Percentiles rank a stretch among this genome's conserved stretches.
phyloP scores from a whole-genome alignment of 35 echinoderm and acorn worm genomes.

The Nesometra sesokonis region DNA sequence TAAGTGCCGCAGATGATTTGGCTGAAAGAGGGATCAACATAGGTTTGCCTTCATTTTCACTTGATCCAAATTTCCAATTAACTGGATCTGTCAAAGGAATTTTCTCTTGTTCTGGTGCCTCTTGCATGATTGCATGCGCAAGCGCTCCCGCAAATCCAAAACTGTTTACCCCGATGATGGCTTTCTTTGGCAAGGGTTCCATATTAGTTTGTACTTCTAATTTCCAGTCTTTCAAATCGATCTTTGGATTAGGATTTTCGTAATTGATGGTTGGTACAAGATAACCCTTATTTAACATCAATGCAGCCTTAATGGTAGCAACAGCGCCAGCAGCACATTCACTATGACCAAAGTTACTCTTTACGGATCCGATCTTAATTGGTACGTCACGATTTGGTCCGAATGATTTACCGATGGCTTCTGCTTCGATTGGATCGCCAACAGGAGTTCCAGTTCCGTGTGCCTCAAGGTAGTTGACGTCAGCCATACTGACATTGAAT shows the following conservation, averaged over 20 bases:
- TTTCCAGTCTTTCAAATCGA: slow-evolving; percentile 34
- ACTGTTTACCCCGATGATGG: slow-evolving; percentile 70
- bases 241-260: slow-evolving; percentile 50
- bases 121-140: slow-evolving; percentile 78
- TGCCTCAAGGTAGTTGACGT: slow-evolving; percentile 76
- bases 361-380: slow-evolving; percentile 79
- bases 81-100: neutral
- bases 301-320: slow-evolving; percentile 72
- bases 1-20: slow-evolving; percentile 56
- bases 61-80: slow-evolving; percentile 56
- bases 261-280: slow-evolving; percentile 81
- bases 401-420: slow-evolving; percentile 77
- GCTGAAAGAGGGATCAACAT: slow-evolving; percentile 75
- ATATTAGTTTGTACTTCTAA: slow-evolving; percentile 12
- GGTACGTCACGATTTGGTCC: slow-evolving; percentile 2
- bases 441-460: slow-evolving; percentile 93
- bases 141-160: slow-evolving; percentile 92
- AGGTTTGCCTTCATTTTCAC: slow-evolving; percentile 21
- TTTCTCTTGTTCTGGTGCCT: slow-evolving; percentile 32
- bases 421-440: slow-evolving; percentile 86
- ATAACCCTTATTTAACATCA: slow-evolving; percentile 65
- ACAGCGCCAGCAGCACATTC: slow-evolving; percentile 69
- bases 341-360: slow-evolving; percentile 94
- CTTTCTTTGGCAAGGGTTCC: slow-evolving; percentile 28
- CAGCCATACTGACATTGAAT: slow-evolving; percentile 56